Conservation (phyloP, 2,888 invertebrate genomes). For the Acanthosoma haemorrhoidale region DNA sequence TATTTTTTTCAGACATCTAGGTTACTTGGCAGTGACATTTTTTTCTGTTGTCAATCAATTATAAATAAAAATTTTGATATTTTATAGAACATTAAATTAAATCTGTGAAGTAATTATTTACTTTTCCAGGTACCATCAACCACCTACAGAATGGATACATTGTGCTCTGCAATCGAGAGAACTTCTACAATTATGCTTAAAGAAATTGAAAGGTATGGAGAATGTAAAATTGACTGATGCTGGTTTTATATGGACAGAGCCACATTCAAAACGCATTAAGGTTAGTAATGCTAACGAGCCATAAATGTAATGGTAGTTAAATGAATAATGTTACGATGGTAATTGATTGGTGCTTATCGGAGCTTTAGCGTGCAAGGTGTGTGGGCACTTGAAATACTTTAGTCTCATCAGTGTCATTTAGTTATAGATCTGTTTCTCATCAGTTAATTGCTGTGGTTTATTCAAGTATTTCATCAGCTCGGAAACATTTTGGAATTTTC, state of each 20-base stretch:
- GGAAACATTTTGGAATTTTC: no score
- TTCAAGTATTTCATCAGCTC: no score
- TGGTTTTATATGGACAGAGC: conserved; percentile 97
- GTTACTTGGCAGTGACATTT: no score
- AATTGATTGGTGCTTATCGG: no score
- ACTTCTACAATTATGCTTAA: conserved; percentile 81
- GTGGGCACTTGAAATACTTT: no score
- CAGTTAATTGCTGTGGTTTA: no score
- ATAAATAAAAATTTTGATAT: neutral
- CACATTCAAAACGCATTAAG: conserved; percentile 95
- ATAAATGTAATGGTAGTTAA: no score
- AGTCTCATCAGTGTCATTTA: no score
- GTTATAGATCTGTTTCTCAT: no score
- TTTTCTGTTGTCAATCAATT: neutral
- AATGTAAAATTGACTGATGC: conserved; percentile 91
- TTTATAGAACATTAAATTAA: neutral
- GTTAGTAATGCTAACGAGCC: conserved; percentile 47
- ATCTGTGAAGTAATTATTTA: neutral
- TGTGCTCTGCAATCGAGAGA: conserved; percentile 86
- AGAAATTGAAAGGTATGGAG: conserved; percentile 82
- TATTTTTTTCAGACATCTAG: neutral
- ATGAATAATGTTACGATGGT: no score
- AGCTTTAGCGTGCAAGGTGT: no score
- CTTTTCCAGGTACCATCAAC: conserved; percentile 70
- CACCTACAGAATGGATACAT: conserved; percentile 81